These are phyloP conservation scores for Danio kyathit DNA, from an alignment of 2,797 vertebrate genomes.

Conservation along the genomic window DNA sequence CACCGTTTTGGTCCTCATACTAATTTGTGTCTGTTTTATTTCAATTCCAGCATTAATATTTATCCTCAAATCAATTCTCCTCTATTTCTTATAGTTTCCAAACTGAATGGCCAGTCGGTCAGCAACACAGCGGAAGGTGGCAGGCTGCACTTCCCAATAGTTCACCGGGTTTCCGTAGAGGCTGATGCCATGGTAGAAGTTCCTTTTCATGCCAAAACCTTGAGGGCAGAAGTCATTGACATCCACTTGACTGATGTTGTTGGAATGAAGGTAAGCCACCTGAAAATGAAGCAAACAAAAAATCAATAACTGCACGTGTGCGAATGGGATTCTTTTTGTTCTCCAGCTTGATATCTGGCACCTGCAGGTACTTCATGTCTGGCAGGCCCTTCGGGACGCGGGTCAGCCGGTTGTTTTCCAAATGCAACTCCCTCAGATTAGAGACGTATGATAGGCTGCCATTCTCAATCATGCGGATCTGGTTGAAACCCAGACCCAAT, in stretches of 20 bases:
- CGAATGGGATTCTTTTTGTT: background rate
- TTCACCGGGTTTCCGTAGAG: constrained; percentile 90
- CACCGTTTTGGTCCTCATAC: constrained; percentile 30
- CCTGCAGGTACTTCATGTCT: constrained; percentile 90
- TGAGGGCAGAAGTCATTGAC: constrained; percentile 89
- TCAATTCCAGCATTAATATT: constrained; percentile 50
- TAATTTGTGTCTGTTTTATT: constrained; percentile 43
- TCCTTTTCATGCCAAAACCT: constrained; percentile 89
- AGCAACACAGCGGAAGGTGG: constrained; percentile 89
- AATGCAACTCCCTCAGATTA: constrained; percentile 86
- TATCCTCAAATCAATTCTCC: constrained; percentile 13
- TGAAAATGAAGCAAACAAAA: constrained; percentile 58
- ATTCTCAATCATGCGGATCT: constrained; percentile 89
- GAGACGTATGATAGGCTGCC: constrained; percentile 86
- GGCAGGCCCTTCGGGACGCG: constrained; percentile 85
- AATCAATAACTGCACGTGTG: background rate
- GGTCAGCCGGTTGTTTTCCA: constrained; percentile 88
- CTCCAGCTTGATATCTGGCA: constrained; percentile 58
- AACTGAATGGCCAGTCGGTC: constrained; percentile 90
- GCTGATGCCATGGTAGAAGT: constrained; percentile 92
- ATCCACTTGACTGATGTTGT: constrained; percentile 85
- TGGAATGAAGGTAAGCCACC: constrained; percentile 92
- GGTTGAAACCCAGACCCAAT: constrained; percentile 88
- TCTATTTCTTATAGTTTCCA: constrained; percentile 93
- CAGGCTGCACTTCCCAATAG: constrained; percentile 94